These are phyloP conservation scores for Megamerina dolium DNA, from an alignment of 2,888 invertebrate genomes.

Conservation along the genomic window DNA sequence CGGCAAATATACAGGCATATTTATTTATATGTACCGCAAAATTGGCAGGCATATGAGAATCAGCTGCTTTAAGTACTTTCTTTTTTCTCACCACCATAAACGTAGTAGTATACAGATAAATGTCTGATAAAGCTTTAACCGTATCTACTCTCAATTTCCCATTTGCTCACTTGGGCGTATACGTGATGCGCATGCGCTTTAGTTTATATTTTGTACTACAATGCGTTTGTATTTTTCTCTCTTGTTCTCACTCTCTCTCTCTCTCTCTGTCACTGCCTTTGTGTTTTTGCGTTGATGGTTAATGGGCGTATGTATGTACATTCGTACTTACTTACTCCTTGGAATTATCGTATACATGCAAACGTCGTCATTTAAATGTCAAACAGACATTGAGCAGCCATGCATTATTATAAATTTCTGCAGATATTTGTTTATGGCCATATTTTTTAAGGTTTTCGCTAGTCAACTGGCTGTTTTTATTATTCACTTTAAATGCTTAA, in stretches of 20 bases:
- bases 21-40: background rate
- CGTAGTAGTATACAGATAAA: too few relatives aligned
- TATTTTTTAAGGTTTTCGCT: too few relatives aligned
- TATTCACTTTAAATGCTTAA: too few relatives aligned
- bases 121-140: too few relatives aligned
- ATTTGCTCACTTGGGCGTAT: conserved; percentile 6
- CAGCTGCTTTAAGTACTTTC: too few relatives aligned
- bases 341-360: background rate
- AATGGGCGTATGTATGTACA: background rate
- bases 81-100: too few relatives aligned
- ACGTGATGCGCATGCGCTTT: conserved; percentile 13
- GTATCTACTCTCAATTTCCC: too few relatives aligned
- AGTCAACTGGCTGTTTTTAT: too few relatives aligned
- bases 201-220: conserved; percentile 1
- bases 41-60: too few relatives aligned
- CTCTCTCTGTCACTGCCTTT: background rate
- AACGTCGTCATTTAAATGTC: background rate
- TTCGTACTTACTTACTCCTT: background rate
- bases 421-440: too few relatives aligned
- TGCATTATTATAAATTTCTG: too few relatives aligned
- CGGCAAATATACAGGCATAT: background rate
- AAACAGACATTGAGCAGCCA: too few relatives aligned
- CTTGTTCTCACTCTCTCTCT: background rate
- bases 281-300: background rate
- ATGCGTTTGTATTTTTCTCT: background rate